Conservation (phyloP, 1,140 invertebrate genomes). For the Andricus grossulariae region DNA sequence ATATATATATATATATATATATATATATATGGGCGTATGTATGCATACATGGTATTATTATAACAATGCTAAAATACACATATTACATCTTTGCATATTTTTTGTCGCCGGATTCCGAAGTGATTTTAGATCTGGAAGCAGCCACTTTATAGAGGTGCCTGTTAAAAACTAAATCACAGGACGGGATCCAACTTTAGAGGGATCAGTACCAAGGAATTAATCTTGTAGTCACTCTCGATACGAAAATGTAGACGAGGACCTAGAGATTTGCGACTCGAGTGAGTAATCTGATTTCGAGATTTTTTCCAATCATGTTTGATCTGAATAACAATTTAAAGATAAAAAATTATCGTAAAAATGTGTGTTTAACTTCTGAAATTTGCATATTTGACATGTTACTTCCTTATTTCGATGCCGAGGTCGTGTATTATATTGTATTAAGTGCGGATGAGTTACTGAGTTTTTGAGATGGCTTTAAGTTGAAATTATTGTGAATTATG, state of each 20-base stretch:
- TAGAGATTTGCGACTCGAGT: background rate
- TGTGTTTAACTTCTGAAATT: background rate
- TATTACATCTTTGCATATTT: conserved; percentile 10
- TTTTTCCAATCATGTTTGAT: background rate
- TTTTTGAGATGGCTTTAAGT: background rate
- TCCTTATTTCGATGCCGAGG: background rate
- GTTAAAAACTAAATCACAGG: background rate
- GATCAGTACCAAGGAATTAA: background rate
- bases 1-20: conserved; percentile 6
- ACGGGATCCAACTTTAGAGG: background rate
- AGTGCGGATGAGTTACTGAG: background rate
- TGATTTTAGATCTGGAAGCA: conserved; percentile 20
- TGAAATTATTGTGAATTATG: background rate
- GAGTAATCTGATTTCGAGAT: background rate
- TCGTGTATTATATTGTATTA: background rate
- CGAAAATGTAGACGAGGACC: background rate
- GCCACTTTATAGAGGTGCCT: background rate
- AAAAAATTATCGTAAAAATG: background rate
- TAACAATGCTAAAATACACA: background rate
- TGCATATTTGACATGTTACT: background rate
- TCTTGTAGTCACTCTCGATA: background rate
- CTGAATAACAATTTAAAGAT: background rate
- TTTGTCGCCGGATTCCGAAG: background rate
- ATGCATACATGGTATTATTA: background rate
- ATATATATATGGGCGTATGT: background rate